Evolutionary conservation across 2,888 invertebrate genomes (phyloP), one percentile per base, ranked within the genome.

Genomic region (Rhimphoctona megacephalus): DNA sequence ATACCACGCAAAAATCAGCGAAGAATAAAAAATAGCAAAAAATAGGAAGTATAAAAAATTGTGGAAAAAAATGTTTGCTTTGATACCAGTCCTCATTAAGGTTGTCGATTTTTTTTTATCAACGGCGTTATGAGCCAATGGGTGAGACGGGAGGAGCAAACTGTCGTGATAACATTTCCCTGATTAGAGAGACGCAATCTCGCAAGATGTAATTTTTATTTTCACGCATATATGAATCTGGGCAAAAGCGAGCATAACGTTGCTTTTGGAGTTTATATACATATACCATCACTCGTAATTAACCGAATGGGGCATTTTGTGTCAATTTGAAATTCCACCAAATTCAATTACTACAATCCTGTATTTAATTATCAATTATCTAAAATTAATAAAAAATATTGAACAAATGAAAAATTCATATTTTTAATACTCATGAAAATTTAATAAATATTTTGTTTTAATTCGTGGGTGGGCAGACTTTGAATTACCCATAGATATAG

Each of bases 141-240:
- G 39, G 17, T 22, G 67, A 9, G 1, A n/a, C 7, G 36, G 46
- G 22, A 43, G 67, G 82, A 57, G 36, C 22, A 46, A 72, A 67
- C 69, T 43, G 43, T 17, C 46, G 25, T 49, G 81, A 81, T 81
- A 81, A 85, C 64, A 72, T 46, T 69, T 66, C 70, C 54, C 76
- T 77, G 85, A 81, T 81, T 85, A 67, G 72, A 54, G 66, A 46
- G 43, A 30, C 39, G 52, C 14, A 14, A 11, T 64, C 17, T 64
- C 36, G 33, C 4, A 49, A 66, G 22, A 67, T 67, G 8, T 52
- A n/a, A 8, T 30, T 64, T 77, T 36, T n/a, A 36, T 72, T 33
- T 52, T 39, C 25, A 11, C 30, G 0, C 36, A 66, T 49, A 36
- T 22, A 9, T 5, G 22, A 14, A 6, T n/a, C n/a, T n/a, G n/a